These are phyloP conservation scores for Stomorhina lunata DNA, from an alignment of 2,888 invertebrate species.

Conservation along the genomic window DNA sequence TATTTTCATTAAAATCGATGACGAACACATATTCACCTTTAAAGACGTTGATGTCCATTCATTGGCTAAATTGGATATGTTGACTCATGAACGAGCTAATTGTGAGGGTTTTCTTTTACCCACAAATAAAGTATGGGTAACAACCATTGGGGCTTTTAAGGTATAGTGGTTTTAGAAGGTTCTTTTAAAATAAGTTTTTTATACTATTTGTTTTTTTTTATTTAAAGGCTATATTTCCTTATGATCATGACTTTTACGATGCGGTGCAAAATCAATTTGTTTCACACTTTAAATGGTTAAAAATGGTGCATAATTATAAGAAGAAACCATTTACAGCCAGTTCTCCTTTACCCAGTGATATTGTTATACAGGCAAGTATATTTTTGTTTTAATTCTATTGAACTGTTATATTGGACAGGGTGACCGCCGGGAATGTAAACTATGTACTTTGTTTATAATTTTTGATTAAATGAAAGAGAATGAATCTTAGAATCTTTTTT, in stretches of 20 bases:
- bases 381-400: neutral
- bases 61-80: conserved; percentile 83
- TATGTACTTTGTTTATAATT: no score
- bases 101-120: conserved; percentile 86
- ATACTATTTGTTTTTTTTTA: conserved; percentile 41
- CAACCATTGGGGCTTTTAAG: conserved; percentile 78
- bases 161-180: conserved; percentile 40
- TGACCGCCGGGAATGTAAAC: no score
- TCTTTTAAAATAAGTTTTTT: neutral
- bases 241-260: conserved; percentile 92
- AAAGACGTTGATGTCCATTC: conserved; percentile 85
- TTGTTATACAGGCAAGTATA: conserved; percentile 88
- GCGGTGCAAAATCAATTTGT: conserved; percentile 93
- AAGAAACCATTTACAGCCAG: conserved; percentile 86
- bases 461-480: no score
- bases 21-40: conserved; percentile 86
- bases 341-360: conserved; percentile 91
- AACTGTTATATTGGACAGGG: no score
- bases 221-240: conserved; percentile 87
- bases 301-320: conserved; percentile 87
- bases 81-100: conserved; percentile 87
- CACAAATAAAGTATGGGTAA: conserved; percentile 85
- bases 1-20: conserved; percentile 83
- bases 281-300: conserved; percentile 96
- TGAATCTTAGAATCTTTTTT: no score